phyloP scores from a whole-genome alignment of 37 sponge, comb jelly and placozoan genomes.

The Chondrosia reniformis region DNA sequence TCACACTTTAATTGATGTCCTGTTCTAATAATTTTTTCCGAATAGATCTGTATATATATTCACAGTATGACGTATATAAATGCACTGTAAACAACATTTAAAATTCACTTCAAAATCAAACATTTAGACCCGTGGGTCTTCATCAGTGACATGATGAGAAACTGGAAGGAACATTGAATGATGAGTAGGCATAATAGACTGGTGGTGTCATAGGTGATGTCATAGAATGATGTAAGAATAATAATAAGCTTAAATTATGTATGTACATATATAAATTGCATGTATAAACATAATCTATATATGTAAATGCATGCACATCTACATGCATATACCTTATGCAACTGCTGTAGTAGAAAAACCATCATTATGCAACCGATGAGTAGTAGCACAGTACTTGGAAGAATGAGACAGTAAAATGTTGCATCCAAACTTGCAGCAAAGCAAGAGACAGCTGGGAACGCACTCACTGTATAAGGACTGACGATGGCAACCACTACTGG shows the following conservation, averaged over 20 bases:
- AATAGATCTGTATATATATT: no score
- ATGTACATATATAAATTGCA: not conserved
- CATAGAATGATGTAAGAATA: no score
- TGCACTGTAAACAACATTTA: no score
- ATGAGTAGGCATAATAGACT: no score
- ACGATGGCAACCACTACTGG: not conserved
- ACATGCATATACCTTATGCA: not conserved
- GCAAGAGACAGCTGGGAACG: not conserved
- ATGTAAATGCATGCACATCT: not conserved
- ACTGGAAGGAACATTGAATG: no score
- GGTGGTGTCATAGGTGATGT: no score
- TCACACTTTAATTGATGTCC: not conserved
- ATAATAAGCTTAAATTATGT: no score
- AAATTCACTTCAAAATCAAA: no score
- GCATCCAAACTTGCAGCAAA: not conserved
- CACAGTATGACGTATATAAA: no score
- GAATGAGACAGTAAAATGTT: not conserved
- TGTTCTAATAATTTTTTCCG: not conserved
- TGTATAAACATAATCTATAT: not conserved
- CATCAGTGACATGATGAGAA: no score
- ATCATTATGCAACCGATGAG: not conserved
- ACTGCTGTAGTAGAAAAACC: not conserved
- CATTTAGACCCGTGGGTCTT: no score
- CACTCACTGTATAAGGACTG: not conserved
- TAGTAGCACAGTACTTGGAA: not conserved